phyloP scores from a whole-genome alignment of 1,140 invertebrate genomes.

The Neodiprion pinetum region DNA sequence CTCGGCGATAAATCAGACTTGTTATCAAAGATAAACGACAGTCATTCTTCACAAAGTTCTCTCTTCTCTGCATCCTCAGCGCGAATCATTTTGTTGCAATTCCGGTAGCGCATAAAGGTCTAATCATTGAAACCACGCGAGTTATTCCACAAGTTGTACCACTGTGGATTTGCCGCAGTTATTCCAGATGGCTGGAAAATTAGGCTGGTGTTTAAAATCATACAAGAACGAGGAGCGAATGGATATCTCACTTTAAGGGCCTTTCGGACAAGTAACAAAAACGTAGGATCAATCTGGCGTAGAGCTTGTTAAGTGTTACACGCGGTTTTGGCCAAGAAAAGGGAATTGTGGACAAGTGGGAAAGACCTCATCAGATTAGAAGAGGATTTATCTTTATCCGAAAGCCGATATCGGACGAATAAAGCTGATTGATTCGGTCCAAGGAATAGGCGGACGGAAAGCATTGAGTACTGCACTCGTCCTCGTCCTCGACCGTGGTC shows the following conservation, averaged over 20 bases:
- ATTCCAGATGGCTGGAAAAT: too few relatives aligned
- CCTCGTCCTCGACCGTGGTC: not conserved
- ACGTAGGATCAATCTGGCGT: not conserved
- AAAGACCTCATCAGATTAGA: slow-evolving; percentile 1
- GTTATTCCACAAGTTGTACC: too few relatives aligned
- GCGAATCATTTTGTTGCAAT: too few relatives aligned
- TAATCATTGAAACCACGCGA: too few relatives aligned
- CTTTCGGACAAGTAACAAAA: not conserved
- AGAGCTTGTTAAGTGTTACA: not conserved
- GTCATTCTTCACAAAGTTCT: too few relatives aligned
- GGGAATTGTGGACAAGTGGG: slow-evolving; percentile 6
- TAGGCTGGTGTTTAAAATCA: too few relatives aligned
- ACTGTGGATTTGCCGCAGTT: too few relatives aligned
- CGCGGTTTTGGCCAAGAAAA: slow-evolving; percentile 1
- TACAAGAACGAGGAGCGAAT: too few relatives aligned
- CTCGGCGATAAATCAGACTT: too few relatives aligned
- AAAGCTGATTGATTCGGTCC: slow-evolving; percentile 2
- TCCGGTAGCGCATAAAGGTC: too few relatives aligned
- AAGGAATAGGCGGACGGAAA: not conserved
- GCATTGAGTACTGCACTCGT: not conserved
- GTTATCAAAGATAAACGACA: too few relatives aligned
- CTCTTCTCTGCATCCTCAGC: too few relatives aligned
- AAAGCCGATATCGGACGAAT: not conserved
- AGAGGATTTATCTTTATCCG: slow-evolving; percentile 4
- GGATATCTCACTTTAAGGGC: not conserved